Conservation (phyloP, 2,888 invertebrate species). For the Drosophila atroscutellata region DNA sequence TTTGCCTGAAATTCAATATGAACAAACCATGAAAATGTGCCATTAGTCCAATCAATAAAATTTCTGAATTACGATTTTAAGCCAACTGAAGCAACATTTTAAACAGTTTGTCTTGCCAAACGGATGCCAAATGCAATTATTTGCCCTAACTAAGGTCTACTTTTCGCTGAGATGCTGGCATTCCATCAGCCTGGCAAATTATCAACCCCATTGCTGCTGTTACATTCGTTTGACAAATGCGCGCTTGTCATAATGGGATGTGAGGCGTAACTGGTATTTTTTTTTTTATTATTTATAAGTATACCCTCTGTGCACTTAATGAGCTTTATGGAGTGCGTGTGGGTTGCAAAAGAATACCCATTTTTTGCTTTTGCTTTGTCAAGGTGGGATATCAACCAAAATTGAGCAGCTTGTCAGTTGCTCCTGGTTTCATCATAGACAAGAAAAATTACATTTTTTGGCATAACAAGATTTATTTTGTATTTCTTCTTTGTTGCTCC, state of each 20-base stretch:
- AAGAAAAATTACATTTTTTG: background rate
- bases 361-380: background rate
- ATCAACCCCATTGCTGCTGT: slow-evolving; percentile 49
- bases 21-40: slow-evolving; percentile 6
- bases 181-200: slow-evolving; percentile 42
- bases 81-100: background rate
- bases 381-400: background rate
- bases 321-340: background rate
- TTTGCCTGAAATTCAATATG: slow-evolving; percentile 17
- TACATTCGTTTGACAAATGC: slow-evolving; percentile 63
- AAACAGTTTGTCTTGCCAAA: slow-evolving; percentile 14
- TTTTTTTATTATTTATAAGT: background rate
- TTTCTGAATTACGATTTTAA: background rate
- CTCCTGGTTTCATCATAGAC: background rate
- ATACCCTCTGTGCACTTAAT: slow-evolving; percentile 13
- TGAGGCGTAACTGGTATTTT: slow-evolving; percentile 4
- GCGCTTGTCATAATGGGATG: slow-evolving; percentile 48
- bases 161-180: slow-evolving; percentile 13
- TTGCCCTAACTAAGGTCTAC: slow-evolving; percentile 33
- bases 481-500: background rate
- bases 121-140: slow-evolving; percentile 43
- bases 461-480: background rate
- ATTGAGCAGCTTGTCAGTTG: background rate
- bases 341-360: background rate
- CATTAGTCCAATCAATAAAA: slow-evolving; percentile 19